Conservation (phyloP, 30 jellyfish, hydroid and myxozoan species). For the Nemopilema nomurai region DNA sequence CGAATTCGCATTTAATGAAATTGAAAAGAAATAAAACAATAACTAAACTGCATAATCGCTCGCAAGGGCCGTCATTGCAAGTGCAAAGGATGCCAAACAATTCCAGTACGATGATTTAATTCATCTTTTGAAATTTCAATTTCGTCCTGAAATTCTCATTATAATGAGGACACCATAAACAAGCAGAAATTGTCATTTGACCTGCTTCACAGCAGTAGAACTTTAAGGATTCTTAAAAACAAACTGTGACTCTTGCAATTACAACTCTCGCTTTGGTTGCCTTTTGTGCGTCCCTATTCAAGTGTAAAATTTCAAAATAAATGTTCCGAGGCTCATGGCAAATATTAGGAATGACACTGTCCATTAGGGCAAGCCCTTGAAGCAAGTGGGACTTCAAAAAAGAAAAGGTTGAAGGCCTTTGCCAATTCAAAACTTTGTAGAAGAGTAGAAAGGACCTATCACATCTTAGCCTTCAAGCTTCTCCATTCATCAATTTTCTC, state of each 20-base stretch:
- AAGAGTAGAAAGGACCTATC: too few species aligned
- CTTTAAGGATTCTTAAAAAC: background rate
- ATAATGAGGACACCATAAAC: too few species aligned
- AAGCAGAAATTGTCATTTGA: background rate
- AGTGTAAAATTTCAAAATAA: too few species aligned
- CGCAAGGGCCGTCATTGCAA: background rate
- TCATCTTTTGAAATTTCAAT: background rate
- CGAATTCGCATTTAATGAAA: too few species aligned
- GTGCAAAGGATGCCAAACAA: background rate
- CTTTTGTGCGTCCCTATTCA: background rate
- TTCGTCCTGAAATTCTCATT: too few species aligned
- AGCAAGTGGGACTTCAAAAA: too few species aligned
- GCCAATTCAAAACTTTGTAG: too few species aligned
- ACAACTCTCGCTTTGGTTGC: background rate
- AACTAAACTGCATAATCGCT: background rate
- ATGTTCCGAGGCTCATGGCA: background rate
- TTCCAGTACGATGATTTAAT: background rate
- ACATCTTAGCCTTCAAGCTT: too few species aligned
- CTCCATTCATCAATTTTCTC: too few species aligned
- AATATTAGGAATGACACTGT: background rate
- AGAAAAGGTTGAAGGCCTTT: too few species aligned
- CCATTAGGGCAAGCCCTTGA: too few species aligned
- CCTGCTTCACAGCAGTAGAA: too few species aligned
- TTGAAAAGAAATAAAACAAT: background rate
- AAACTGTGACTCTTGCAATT: background rate